A percentile compares a stretch with the other conserved stretches of the same genome.
These are phyloP conservation scores for Drosophila nigrodunni DNA, from an alignment of 1,140 invertebrate species.

Conservation along the genomic window DNA sequence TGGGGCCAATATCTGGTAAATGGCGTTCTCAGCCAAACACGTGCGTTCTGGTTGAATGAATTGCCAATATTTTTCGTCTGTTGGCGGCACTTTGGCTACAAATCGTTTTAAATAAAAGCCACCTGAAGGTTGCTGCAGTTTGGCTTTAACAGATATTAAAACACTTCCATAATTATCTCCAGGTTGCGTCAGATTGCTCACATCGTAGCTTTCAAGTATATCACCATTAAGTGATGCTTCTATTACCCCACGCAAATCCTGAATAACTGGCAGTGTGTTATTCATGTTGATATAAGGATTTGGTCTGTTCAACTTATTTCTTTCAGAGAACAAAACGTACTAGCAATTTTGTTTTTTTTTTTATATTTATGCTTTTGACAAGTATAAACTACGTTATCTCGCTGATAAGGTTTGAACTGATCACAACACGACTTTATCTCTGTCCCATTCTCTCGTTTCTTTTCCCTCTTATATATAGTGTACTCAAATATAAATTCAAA, in stretches of 20 bases:
- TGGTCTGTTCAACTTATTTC: background rate
- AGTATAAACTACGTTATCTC: constrained; percentile 3
- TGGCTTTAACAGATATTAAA: constrained; percentile 84
- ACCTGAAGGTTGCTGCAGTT: constrained; percentile 19
- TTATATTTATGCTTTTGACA: background rate
- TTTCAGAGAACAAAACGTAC: background rate
- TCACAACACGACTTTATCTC: background rate
- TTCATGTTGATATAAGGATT: constrained; percentile 41
- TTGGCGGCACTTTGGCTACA: constrained; percentile 87
- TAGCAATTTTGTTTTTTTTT: background rate
- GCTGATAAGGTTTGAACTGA: constrained; percentile 36
- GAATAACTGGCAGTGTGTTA: constrained; percentile 51
- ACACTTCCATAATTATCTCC: constrained; percentile 88
- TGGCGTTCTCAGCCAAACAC: constrained; percentile 86
- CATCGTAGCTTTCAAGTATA: constrained; percentile 37
- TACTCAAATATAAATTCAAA: background rate
- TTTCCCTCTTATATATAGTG: too few species aligned
- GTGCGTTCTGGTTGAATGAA: constrained; percentile 87
- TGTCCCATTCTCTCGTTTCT: background rate
- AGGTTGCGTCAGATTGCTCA: constrained; percentile 84
- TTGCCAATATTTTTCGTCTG: constrained; percentile 85
- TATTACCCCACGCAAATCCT: constrained; percentile 50
- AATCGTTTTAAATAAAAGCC: constrained; percentile 65
- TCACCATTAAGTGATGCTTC: constrained; percentile 51
- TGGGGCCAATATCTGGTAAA: constrained; percentile 86